Base-by-base conservation (phyloP, 2,797 vertebrate species). In the Sebastes hopkinsi region DNA sequence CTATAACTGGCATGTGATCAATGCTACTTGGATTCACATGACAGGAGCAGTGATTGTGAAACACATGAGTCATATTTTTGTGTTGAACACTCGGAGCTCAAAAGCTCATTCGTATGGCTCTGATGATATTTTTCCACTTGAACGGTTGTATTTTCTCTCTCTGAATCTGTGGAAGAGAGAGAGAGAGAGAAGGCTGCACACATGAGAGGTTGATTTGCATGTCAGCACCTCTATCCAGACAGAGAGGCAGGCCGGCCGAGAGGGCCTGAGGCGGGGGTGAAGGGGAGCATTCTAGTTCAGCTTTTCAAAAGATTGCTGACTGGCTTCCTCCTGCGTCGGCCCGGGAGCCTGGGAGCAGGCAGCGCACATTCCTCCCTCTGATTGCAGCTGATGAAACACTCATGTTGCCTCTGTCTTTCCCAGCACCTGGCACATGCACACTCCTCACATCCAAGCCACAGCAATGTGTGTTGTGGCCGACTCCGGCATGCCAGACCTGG, bases 321-420 rank as follows among this genome's bases (percentile, higher is more conserved):
- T 93, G 87, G 87, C 87, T 95, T 94, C 94, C 92, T 94, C 90
- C 86, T 82, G 87, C 68, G 79, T 88, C 72, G 77, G 81, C 84
- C 81, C 86, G 71, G 88, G 80, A 90, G 81, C 85, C 87, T 83
- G 81, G 77, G 83, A 91, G 81, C 84, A 84, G 88, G 90, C 92
- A 79, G 87, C 85, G 77, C 81, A 88, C 93, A 95, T 94, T 95
- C 93, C 91, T 93, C 84, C 58, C 84, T 89, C 87, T 90, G 92
- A 92, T 91, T 91, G 88, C 87, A 90, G 89, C 92, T 93, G 93
- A 94, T 94, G 94, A 95, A 95, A 95, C 88, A 87, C 93, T 94
- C 87, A 89, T 94, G 92, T 85, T 72, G 84, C 88, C 75, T 89
- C 83, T 82, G 90, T 92, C 89, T 89, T 52, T 92, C 84, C 76